A percentile compares a stretch with the other conserved stretches of the same genome.
These are phyloP conservation scores for Meta bourneti DNA, from an alignment of 2,888 invertebrate genomes.

Conservation along the genomic window DNA sequence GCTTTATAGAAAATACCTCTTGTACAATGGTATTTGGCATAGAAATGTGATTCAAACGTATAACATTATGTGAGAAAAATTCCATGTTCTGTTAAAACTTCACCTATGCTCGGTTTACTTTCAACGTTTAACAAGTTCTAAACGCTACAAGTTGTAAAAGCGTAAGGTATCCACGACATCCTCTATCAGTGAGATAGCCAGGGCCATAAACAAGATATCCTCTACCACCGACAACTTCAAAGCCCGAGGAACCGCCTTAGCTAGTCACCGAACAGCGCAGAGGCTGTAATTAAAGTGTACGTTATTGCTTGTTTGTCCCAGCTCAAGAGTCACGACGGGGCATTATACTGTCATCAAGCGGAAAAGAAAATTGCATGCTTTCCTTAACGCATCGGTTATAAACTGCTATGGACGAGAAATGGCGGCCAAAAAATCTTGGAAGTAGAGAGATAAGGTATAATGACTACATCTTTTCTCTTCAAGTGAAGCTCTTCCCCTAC, in stretches of 20 bases:
- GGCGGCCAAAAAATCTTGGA: not conserved
- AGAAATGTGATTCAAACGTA: no score
- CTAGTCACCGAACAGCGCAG: not conserved
- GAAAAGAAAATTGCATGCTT: not conserved
- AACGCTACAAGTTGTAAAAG: no score
- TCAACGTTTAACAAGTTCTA: no score
- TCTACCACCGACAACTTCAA: no score
- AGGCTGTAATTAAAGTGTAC: not conserved
- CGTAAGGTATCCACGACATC: no score
- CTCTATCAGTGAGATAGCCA: no score
- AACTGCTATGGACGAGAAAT: not conserved
- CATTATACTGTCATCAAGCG: constrained; percentile 22
- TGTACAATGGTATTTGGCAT: no score
- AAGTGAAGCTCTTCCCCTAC: not conserved
- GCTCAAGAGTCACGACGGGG: not conserved
- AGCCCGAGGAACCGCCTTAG: not conserved
- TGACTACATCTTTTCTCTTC: not conserved
- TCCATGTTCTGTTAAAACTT: no score
- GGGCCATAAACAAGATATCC: no score
- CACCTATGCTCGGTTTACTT: no score
- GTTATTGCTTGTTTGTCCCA: constrained; percentile 6
- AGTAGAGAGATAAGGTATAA: constrained; percentile 8
- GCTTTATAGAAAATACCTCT: no score
- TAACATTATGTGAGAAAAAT: no score
- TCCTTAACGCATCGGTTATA: not conserved